Evolutionary conservation across 2,888 invertebrate genomes (phyloP).

Genomic region (Dilophus febrilis): DNA sequence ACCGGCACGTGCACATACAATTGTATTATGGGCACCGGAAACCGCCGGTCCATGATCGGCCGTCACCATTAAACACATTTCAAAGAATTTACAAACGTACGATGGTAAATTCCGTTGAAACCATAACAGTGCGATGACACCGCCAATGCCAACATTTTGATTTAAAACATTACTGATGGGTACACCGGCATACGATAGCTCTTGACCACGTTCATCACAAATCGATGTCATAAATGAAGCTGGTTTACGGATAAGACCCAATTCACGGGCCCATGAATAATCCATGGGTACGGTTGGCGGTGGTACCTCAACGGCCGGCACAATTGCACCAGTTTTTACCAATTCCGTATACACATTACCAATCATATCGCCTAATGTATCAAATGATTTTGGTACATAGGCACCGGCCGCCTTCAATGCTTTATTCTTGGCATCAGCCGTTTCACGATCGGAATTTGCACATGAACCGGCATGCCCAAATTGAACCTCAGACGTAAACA

Average conservation of each 20-base stretch:
- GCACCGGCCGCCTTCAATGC: slow-evolving; percentile 71
- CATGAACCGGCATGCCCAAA: slow-evolving; percentile 99
- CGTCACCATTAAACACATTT: slow-evolving; percentile 97
- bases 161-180: slow-evolving; percentile 77
- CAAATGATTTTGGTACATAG: slow-evolving; percentile 83
- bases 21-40: slow-evolving; percentile 96
- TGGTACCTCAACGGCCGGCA: slow-evolving; percentile 78
- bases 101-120: slow-evolving; percentile 92
- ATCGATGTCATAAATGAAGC: slow-evolving; percentile 99
- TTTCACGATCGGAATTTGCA: slow-evolving; percentile 85
- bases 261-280: slow-evolving; percentile 90
- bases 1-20: slow-evolving; percentile 92
- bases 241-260: slow-evolving; percentile 95
- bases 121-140: slow-evolving; percentile 93
- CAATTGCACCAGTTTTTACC: slow-evolving; percentile 66
- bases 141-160: slow-evolving; percentile 91
- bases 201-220: slow-evolving; percentile 96
- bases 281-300: slow-evolving; percentile 99
- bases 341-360: slow-evolving; percentile 51
- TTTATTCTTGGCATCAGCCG: slow-evolving; percentile 82
- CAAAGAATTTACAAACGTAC: slow-evolving; percentile 92
- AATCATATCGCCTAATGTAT: slow-evolving; percentile 69
- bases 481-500: slow-evolving; percentile 83
- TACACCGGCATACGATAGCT: slow-evolving; percentile 90
- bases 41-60: slow-evolving; percentile 99